phyloP scores from a whole-genome alignment of 2,113 vertebrate genomes.

The Melanocharis versteri region DNA sequence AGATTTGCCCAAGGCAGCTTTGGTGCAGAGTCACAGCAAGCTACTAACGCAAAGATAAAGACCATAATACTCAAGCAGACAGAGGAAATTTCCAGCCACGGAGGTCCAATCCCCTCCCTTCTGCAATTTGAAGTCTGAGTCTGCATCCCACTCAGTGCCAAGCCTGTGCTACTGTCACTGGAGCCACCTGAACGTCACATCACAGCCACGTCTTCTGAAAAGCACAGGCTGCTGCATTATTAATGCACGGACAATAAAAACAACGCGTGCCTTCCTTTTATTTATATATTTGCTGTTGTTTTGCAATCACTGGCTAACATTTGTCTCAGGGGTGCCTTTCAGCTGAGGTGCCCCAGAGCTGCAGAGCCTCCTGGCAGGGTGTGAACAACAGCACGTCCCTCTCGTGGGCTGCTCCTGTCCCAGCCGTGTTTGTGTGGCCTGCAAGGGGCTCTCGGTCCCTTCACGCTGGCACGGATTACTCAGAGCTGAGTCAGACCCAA shows the following conservation, averaged over 20 bases:
- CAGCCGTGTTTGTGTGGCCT: background rate
- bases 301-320: background rate
- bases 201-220: background rate
- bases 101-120: background rate
- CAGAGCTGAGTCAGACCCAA: background rate
- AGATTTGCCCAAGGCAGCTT: background rate
- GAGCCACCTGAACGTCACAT: background rate
- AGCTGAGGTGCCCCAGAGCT: background rate
- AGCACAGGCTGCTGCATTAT: background rate
- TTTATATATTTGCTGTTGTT: accelerated
- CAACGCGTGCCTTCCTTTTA: accelerated
- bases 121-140: background rate
- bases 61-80: background rate
- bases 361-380: background rate
- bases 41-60: background rate
- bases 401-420: background rate
- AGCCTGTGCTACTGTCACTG: background rate
- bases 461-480: background rate
- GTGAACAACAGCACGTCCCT: background rate
- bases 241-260: background rate
- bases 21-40: background rate
- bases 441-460: background rate
- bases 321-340: background rate
- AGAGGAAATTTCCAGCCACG: background rate
- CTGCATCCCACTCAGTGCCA: background rate